These are phyloP conservation scores for Ailurus styani DNA, from an alignment of 2,113 vertebrate genomes.

Conservation along the genomic window DNA sequence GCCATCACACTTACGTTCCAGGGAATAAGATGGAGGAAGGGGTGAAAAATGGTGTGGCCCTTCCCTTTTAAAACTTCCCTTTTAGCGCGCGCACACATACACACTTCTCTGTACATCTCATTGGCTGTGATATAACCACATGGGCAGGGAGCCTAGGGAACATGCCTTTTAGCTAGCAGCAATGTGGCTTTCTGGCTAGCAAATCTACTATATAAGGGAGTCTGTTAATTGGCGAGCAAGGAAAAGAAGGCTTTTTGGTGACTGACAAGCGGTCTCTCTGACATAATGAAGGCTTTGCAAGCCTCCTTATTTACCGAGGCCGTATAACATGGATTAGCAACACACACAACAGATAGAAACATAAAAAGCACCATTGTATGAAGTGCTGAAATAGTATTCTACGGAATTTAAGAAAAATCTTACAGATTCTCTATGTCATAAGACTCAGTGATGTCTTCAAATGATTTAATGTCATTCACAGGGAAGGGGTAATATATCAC, in stretches of 20 bases:
- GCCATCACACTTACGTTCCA: not conserved
- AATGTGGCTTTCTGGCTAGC: not conserved
- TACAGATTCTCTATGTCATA: not conserved
- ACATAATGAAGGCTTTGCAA: not conserved
- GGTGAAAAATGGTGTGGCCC: not conserved
- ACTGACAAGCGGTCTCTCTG: not conserved
- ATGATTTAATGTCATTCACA: constrained; percentile 27
- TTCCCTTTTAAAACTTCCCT: not conserved
- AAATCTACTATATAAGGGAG: not conserved
- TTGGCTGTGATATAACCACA: not conserved
- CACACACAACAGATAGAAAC: not conserved
- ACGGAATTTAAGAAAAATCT: not conserved
- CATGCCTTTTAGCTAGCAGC: not conserved
- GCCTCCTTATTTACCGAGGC: not conserved
- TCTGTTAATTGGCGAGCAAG: not conserved
- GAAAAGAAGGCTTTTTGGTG: not conserved
- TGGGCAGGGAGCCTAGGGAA: not conserved
- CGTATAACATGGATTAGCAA: not conserved
- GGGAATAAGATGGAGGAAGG: not conserved
- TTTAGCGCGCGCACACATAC: not conserved
- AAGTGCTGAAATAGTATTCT: not conserved
- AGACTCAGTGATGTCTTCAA: not conserved
- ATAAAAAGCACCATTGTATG: not conserved
- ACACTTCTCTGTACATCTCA: not conserved
- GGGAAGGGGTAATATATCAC: not conserved